Percentiles rank a stretch among this genome's conserved stretches.
Evolutionary conservation across 2,797 vertebrate genomes (phyloP).

Genomic region (Hydrocynus forskahlii): DNA sequence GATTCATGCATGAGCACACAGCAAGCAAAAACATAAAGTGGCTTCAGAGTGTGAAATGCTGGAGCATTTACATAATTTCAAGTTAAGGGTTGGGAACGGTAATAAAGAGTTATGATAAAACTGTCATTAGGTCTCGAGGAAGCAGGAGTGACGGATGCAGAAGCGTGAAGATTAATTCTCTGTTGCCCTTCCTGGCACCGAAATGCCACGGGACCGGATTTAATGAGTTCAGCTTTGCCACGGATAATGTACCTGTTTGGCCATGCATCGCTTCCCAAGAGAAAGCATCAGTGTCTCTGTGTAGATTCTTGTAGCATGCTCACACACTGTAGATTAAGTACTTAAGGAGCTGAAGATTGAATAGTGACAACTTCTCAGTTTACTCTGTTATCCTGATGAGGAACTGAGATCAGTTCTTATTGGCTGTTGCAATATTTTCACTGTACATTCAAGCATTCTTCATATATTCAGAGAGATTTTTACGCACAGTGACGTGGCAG

Average conservation of each 20-base stretch:
- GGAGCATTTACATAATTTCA: conserved; percentile 77
- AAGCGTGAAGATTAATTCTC: conserved; percentile 70
- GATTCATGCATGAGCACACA: conserved; percentile 73
- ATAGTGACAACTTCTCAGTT: neutral
- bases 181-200: conserved; percentile 64
- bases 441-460: too few relatives aligned
- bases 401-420: neutral
- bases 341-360: conserved; percentile 29
- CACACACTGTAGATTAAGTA: conserved; percentile 36
- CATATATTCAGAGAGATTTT: too few relatives aligned
- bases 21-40: conserved; percentile 72
- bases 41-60: conserved; percentile 67
- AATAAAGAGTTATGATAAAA: conserved; percentile 82
- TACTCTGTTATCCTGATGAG: neutral
- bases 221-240: conserved; percentile 72
- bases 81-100: conserved; percentile 65
- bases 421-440: neutral
- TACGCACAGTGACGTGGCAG: too few relatives aligned
- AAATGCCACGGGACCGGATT: conserved; percentile 72
- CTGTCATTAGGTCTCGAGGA: conserved; percentile 71
- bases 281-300: conserved; percentile 25
- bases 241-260: conserved; percentile 64
- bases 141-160: conserved; percentile 58
- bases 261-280: conserved; percentile 28
- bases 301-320: conserved; percentile 14